Percentiles rank a stretch among this genome's conserved stretches.
phyloP scores from a whole-genome alignment of 2,888 invertebrate genomes.

The Drosophila ustulata region DNA sequence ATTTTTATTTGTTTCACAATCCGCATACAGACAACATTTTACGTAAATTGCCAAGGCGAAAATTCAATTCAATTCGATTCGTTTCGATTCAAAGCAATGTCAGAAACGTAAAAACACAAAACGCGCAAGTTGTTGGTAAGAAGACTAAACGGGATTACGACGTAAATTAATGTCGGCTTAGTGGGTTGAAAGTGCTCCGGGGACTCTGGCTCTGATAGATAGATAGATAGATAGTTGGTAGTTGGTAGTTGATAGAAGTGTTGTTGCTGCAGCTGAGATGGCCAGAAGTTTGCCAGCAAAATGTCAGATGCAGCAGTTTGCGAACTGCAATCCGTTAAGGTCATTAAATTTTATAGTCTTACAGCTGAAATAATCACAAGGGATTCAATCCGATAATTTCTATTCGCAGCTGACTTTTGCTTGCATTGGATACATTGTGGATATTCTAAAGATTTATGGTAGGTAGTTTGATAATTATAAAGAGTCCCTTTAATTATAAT shows the following conservation, averaged over 20 bases:
- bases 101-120: background rate
- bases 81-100: too few relatives aligned
- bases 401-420: background rate
- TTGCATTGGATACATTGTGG: background rate
- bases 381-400: background rate
- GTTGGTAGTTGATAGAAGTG: background rate
- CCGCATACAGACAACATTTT: background rate
- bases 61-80: background rate
- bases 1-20: background rate
- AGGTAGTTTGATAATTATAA: too few relatives aligned
- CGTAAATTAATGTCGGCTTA: constrained; percentile 41
- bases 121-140: constrained; percentile 22
- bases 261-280: background rate
- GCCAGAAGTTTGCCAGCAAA: background rate
- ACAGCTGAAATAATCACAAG: constrained; percentile 7
- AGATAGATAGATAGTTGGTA: background rate
- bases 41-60: background rate
- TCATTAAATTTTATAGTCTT: constrained; percentile 25
- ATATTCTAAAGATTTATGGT: too few relatives aligned
- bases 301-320: constrained; percentile 14
- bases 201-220: background rate
- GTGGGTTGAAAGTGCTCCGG: background rate
- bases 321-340: constrained; percentile 15
- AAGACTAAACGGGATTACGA: constrained; percentile 20
- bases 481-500: too few relatives aligned